These are phyloP conservation scores for Cryptops parisi DNA, from an alignment of 2,888 invertebrate species.

Conservation along the genomic window DNA sequence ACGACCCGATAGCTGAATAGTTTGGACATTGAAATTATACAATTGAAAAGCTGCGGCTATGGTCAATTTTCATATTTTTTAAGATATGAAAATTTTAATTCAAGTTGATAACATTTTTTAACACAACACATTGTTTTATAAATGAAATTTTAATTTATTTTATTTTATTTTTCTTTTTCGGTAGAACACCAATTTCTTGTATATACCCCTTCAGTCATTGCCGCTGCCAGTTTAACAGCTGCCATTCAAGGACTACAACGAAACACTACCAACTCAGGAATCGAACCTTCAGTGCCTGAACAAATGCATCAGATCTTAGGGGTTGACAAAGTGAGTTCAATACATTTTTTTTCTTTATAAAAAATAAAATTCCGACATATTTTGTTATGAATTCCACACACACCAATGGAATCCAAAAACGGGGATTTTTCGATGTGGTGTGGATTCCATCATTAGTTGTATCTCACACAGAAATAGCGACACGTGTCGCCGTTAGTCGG, in stretches of 20 bases:
- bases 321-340: conserved; percentile 8
- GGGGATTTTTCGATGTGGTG: too few relatives aligned
- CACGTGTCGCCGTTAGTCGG: too few relatives aligned
- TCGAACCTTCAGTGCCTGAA: background rate
- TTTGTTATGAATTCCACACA: too few relatives aligned
- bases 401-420: too few relatives aligned
- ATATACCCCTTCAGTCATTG: conserved; percentile 7
- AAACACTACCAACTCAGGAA: background rate
- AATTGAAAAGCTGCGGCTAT: too few relatives aligned
- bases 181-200: conserved; percentile 10
- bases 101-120: background rate
- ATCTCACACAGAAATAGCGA: too few relatives aligned
- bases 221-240: conserved; percentile 11
- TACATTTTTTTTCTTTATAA: background rate
- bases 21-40: too few relatives aligned
- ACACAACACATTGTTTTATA: background rate
- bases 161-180: conserved; percentile 5
- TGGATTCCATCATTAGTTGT: too few relatives aligned
- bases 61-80: too few relatives aligned
- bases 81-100: background rate
- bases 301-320: conserved; percentile 2
- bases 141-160: background rate
- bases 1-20: too few relatives aligned
- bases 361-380: background rate
- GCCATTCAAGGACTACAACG: conserved; percentile 7